These are phyloP conservation scores for Phortica okadai DNA, from an alignment of 2,888 invertebrate species.

Conservation along the genomic window DNA sequence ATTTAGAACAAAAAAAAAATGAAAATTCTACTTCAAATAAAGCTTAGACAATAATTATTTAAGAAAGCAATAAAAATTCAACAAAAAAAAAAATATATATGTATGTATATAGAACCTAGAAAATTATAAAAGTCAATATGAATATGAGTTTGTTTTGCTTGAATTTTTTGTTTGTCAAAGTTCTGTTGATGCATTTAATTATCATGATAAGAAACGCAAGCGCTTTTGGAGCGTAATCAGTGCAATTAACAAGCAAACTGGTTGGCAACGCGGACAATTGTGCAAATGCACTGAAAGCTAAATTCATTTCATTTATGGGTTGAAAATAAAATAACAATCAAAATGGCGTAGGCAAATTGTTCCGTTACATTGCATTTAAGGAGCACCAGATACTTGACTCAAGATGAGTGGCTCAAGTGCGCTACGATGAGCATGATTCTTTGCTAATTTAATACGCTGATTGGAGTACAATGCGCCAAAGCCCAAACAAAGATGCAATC, in stretches of 20 bases:
- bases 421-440: not conserved
- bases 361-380: not conserved
- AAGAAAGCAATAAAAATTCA: too few relatives aligned
- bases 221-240: not conserved
- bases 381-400: not conserved
- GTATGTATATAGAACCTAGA: too few relatives aligned
- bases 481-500: constrained; percentile 13
- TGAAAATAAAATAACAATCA: not conserved
- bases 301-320: not conserved
- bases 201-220: too few relatives aligned
- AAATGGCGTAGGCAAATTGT: not conserved
- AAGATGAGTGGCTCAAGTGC: not conserved
- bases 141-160: too few relatives aligned
- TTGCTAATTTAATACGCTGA: not conserved
- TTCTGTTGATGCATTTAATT: too few relatives aligned
- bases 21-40: too few relatives aligned
- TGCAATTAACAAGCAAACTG: not conserved
- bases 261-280: not conserved
- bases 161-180: too few relatives aligned
- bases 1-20: too few relatives aligned
- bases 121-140: too few relatives aligned
- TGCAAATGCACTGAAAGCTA: not conserved
- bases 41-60: too few relatives aligned
- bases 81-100: too few relatives aligned
- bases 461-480: constrained; percentile 5